Evolutionary conservation across 2,797 vertebrate genomes (phyloP).

Genomic region (Anomalospiza imberbis): DNA sequence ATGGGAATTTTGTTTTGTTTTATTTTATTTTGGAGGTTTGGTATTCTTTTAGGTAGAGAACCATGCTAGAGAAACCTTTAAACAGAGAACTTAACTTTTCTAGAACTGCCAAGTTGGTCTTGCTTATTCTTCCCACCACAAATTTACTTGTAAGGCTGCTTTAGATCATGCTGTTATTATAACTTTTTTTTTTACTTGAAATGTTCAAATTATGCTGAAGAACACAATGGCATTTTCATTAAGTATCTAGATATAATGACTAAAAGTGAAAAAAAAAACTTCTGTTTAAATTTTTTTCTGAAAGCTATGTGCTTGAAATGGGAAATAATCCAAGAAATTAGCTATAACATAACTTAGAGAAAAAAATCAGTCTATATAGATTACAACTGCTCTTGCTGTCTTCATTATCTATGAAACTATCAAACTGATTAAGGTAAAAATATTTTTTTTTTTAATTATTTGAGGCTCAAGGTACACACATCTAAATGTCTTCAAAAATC

Average conservation of each 20-base stretch:
- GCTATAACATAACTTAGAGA: not conserved
- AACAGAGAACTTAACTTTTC: not conserved
- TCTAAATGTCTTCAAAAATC: not conserved
- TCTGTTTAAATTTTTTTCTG: not conserved
- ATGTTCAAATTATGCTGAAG: not conserved
- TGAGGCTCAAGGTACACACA: not conserved
- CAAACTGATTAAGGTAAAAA: not conserved
- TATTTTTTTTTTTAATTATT: not conserved
- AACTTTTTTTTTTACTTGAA: not conserved
- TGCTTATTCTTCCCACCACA: not conserved
- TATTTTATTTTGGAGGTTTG: not conserved
- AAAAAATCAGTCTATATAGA: not conserved
- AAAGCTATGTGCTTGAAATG: not conserved
- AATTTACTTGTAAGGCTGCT: not conserved
- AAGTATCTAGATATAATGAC: not conserved
- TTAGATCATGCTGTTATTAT: not conserved
- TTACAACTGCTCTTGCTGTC: not conserved
- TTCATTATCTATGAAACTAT: not conserved
- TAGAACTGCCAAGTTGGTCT: not conserved
- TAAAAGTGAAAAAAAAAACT: fast-evolving
- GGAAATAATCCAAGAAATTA: not conserved
- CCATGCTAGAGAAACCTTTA: not conserved
- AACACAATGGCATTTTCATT: not conserved
- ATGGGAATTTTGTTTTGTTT: not conserved
- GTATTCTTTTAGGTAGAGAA: not conserved